Evolutionary conservation across 1,140 invertebrate species (phyloP).

Genomic region (Mercenaria mercenaria): DNA sequence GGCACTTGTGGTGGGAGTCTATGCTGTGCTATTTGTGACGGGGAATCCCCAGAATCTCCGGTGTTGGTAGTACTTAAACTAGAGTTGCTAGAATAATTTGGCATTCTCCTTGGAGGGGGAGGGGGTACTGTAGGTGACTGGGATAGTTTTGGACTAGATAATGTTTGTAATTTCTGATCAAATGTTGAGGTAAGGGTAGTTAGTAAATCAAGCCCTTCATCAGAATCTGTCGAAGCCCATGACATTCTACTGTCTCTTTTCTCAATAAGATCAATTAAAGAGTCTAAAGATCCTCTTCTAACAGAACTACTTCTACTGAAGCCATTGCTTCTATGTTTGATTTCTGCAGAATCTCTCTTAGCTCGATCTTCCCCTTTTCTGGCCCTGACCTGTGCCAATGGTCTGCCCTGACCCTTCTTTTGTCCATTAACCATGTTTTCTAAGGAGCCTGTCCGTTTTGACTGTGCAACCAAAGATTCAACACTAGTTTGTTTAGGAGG

Average conservation of each 20-base stretch:
- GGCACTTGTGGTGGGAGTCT: constrained; percentile 71
- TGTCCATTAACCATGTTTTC: constrained; percentile 74
- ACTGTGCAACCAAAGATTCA: constrained; percentile 58
- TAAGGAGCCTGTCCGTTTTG: constrained; percentile 73
- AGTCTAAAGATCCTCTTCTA: constrained; percentile 89
- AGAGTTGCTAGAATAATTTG: constrained; percentile 30
- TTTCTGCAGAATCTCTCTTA: constrained; percentile 56
- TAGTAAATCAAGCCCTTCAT: constrained; percentile 89
- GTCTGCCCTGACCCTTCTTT: neutral
- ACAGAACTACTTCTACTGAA: constrained; percentile 73
- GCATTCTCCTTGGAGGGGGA: neutral
- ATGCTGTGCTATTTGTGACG: constrained; percentile 1
- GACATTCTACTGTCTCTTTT: constrained; percentile 74
- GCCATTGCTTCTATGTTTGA: constrained; percentile 5
- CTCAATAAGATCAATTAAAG: constrained; percentile 88
- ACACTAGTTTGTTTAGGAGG: constrained; percentile 60
- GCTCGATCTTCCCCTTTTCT: constrained; percentile 31
- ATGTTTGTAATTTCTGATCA: constrained; percentile 90
- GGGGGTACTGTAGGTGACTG: neutral
- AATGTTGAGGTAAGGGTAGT: constrained; percentile 91
- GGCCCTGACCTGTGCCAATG: constrained; percentile 34
- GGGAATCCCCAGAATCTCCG: neutral
- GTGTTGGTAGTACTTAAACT: constrained; percentile 3
- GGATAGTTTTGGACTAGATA: constrained; percentile 78
- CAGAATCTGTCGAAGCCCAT: constrained; percentile 82